Evolutionary conservation across 2,888 invertebrate genomes (phyloP).

Genomic region (Oscheius sp.): DNA sequence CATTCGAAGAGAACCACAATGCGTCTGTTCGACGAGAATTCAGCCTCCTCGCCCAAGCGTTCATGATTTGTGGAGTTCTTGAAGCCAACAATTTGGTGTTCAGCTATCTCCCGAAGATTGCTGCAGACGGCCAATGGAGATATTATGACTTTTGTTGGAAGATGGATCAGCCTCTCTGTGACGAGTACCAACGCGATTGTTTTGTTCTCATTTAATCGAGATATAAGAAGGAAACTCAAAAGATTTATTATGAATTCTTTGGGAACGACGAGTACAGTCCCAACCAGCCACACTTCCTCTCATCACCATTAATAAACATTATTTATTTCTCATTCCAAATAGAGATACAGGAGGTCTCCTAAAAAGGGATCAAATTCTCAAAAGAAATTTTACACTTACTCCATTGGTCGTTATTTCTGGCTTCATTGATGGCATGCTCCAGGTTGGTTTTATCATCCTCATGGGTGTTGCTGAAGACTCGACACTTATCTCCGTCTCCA

Average conservation of each 20-base stretch:
- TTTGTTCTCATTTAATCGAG: neutral
- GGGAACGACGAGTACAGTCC: too few relatives aligned
- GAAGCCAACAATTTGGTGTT: neutral
- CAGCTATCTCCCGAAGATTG: neutral
- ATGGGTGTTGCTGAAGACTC: neutral
- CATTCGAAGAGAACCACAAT: neutral
- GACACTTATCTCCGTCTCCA: conserved; percentile 19
- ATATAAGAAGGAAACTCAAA: neutral
- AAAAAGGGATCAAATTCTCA: neutral
- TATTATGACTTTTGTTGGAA: neutral
- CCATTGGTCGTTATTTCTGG: neutral
- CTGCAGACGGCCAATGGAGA: neutral
- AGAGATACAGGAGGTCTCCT: neutral
- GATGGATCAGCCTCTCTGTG: neutral
- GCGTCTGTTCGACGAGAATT: neutral
- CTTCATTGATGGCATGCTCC: neutral
- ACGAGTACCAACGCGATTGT: conserved; percentile 1
- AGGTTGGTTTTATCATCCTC: neutral
- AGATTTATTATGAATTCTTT: too few relatives aligned
- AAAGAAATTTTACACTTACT: neutral
- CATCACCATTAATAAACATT: too few relatives aligned
- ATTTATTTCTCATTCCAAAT: neutral
- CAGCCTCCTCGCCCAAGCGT: neutral
- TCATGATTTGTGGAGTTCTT: neutral
- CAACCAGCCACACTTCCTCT: too few relatives aligned